A percentile compares a stretch with the other conserved stretches of the same genome.
Evolutionary conservation across 2,888 invertebrate species (phyloP).

Genomic region (Fragum sueziense): DNA sequence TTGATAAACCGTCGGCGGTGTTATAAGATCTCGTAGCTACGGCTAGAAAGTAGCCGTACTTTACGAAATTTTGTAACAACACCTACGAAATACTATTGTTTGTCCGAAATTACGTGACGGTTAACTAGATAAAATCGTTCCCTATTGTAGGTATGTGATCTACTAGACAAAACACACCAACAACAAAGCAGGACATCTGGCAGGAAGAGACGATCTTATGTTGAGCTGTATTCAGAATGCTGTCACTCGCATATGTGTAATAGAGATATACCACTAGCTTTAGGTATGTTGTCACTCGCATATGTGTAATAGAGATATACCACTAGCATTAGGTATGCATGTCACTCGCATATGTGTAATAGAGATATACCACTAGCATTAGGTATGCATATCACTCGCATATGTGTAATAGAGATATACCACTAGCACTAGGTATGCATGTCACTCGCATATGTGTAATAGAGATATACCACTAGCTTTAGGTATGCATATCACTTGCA

Average conservation of each 20-base stretch:
- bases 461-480: too few relatives aligned
- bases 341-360: too few relatives aligned
- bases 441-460: too few relatives aligned
- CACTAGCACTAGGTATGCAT: too few relatives aligned
- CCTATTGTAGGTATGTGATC: background rate
- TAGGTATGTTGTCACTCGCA: slow-evolving; percentile 9
- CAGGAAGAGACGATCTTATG: slow-evolving; percentile 31
- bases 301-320: background rate
- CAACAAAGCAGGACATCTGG: background rate
- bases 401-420: too few relatives aligned
- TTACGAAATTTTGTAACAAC: too few relatives aligned
- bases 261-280: slow-evolving; percentile 22
- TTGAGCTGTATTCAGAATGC: slow-evolving; percentile 24
- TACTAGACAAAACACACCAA: background rate
- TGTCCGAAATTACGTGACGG: background rate
- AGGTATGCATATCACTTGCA: too few relatives aligned
- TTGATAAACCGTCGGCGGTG: too few relatives aligned
- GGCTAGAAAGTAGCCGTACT: too few relatives aligned
- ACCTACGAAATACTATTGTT: background rate
- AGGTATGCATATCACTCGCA: too few relatives aligned
- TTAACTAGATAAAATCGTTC: background rate
- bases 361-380: too few relatives aligned
- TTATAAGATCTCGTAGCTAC: too few relatives aligned
- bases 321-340: background rate
- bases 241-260: slow-evolving; percentile 44